phyloP scores from a whole-genome alignment of 2,113 vertebrate genomes.

The Taxidea taxus region DNA sequence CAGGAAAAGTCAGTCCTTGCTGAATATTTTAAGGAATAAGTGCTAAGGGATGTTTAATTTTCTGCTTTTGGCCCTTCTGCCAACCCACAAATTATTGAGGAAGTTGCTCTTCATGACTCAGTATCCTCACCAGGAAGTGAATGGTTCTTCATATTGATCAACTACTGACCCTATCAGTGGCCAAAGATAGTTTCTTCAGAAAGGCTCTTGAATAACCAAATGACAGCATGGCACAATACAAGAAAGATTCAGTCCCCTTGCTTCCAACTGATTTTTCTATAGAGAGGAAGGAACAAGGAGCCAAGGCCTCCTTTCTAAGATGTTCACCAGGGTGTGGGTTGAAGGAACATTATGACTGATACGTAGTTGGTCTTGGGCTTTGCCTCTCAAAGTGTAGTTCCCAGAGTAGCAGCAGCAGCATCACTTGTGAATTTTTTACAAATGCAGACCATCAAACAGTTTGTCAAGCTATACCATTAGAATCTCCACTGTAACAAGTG shows the following conservation, averaged over 20 bases:
- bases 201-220: neutral
- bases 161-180: neutral
- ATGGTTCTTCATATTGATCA: neutral
- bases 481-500: neutral
- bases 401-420: neutral
- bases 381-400: neutral
- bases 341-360: neutral
- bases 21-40: neutral
- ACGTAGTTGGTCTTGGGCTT: neutral
- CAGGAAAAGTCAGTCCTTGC: neutral
- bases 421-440: no score
- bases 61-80: neutral
- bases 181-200: neutral
- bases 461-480: fast-evolving
- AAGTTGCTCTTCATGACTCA: neutral
- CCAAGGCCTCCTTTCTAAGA: neutral
- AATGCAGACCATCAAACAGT: neutral
- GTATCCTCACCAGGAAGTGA: neutral
- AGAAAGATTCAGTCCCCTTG: neutral
- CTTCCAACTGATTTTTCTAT: neutral
- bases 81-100: neutral
- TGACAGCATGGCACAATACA: neutral
- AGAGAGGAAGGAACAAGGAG: neutral
- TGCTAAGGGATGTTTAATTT: neutral
- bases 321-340: neutral